Percentiles rank a stretch among this genome's conserved stretches.
phyloP scores from a whole-genome alignment of 2,888 invertebrate species.

The Epinotia demarniana region DNA sequence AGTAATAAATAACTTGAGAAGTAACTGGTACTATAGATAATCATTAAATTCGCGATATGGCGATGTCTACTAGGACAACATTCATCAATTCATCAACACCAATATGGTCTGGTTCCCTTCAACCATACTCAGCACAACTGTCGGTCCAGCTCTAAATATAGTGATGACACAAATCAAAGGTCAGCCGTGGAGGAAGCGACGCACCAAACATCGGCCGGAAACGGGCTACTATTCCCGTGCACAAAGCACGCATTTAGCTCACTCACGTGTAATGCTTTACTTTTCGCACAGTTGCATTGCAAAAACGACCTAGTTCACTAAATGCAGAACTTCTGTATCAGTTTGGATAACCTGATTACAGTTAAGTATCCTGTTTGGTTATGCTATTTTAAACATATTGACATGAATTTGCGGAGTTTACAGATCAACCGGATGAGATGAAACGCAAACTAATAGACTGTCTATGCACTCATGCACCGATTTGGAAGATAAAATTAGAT shows the following conservation, averaged over 20 bases:
- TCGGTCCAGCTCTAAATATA: conserved; percentile 29
- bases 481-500: background rate
- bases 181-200: conserved; percentile 34
- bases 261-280: conserved; percentile 20
- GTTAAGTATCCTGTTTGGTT: conserved; percentile 7
- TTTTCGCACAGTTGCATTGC: conserved; percentile 15
- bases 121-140: conserved; percentile 19
- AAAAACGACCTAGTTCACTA: background rate
- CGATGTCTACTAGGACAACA: conserved; percentile 2
- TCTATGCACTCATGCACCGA: background rate
- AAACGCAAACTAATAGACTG: background rate
- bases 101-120: conserved; percentile 7
- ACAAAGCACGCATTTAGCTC: conserved; percentile 20
- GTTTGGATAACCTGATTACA: background rate
- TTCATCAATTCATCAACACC: conserved; percentile 9
- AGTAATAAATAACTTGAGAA: background rate
- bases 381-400: conserved; percentile 6
- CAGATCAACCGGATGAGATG: background rate
- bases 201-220: conserved; percentile 39
- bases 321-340: background rate
- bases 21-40: background rate
- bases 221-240: conserved; percentile 20
- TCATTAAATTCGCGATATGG: conserved; percentile 11
- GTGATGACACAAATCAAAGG: conserved; percentile 41
- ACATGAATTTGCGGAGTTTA: background rate